A percentile compares a stretch with the other conserved stretches of the same genome.
These are phyloP conservation scores for Basileuterus tristriatus DNA, from an alignment of 2,797 vertebrate species.

Conservation along the genomic window DNA sequence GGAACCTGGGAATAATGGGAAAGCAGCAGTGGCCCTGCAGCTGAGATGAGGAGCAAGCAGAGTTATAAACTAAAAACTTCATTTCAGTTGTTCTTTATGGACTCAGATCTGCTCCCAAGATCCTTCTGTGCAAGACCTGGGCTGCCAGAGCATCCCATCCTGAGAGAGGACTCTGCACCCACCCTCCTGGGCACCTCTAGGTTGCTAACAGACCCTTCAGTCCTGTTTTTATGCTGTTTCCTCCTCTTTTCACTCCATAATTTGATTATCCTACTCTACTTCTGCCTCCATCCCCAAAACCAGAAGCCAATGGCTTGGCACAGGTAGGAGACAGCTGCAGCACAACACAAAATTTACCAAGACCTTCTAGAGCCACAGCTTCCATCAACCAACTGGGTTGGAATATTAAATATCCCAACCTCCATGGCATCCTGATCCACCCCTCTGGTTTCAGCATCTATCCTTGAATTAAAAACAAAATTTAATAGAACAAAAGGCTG, in stretches of 20 bases:
- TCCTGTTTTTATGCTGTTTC: accelerated
- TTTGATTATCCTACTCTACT: not conserved
- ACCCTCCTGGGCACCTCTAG: not conserved
- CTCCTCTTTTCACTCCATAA: not conserved
- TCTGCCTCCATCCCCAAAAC: not conserved
- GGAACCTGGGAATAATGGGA: not conserved
- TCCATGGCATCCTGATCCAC: not conserved
- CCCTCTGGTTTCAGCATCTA: not conserved
- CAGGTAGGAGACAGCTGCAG: not conserved
- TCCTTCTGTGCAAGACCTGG: not conserved
- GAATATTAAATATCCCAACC: not conserved
- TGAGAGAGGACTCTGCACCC: accelerated
- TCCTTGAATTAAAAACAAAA: not conserved
- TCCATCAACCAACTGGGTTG: not conserved
- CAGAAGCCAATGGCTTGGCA: not conserved
- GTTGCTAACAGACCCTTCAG: not conserved
- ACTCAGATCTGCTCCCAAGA: not conserved
- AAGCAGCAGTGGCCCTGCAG: not conserved
- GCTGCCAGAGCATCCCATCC: not conserved
- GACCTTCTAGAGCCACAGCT: not conserved
- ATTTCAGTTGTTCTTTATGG: not conserved
- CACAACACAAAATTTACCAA: not conserved
- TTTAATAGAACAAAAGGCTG: not conserved
- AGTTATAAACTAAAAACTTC: not conserved
- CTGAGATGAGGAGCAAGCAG: not conserved